Evolutionary conservation across 1,140 invertebrate species (phyloP).

Genomic region (Drosophila asahinai): DNA sequence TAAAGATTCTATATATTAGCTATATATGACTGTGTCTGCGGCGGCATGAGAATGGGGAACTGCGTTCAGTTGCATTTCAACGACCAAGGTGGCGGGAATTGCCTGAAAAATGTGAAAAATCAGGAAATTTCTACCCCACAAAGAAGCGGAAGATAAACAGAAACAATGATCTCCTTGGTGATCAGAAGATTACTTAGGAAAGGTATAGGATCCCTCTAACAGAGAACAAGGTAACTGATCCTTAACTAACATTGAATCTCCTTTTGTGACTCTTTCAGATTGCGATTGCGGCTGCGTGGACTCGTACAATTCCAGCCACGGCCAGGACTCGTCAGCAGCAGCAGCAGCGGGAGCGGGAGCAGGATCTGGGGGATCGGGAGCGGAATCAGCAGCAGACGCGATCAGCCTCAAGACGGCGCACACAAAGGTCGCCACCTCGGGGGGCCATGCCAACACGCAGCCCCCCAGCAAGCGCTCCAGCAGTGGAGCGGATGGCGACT

Average conservation of each 20-base stretch:
- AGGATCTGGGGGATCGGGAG: conserved; percentile 37
- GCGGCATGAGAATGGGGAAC: conserved; percentile 24
- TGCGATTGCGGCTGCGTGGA: conserved; percentile 85
- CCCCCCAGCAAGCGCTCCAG: conserved; percentile 87
- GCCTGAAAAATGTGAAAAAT: conserved; percentile 29
- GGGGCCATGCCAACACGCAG: conserved; percentile 85
- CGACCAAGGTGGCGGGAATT: conserved; percentile 48
- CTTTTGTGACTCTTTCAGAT: conserved; percentile 48
- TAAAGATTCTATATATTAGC: conserved; percentile 31
- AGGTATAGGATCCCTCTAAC: conserved; percentile 20
- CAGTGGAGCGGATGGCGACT: conserved; percentile 96
- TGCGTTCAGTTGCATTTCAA: conserved; percentile 60
- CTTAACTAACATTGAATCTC: not conserved
- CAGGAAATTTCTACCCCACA: conserved; percentile 40
- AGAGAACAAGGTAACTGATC: not conserved
- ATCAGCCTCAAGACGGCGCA: conserved; percentile 85
- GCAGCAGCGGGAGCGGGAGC: conserved; percentile 15
- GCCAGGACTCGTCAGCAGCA: conserved; percentile 37
- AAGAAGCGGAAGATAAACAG: conserved; percentile 4
- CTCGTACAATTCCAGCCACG: conserved; percentile 61
- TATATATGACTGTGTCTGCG: conserved; percentile 32
- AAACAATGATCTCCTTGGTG: conserved; percentile 56
- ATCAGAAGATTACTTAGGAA: conserved; percentile 47
- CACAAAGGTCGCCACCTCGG: conserved; percentile 85
- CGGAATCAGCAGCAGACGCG: conserved; percentile 23